These are phyloP conservation scores for Meliscaeva auricollis DNA, from an alignment of 2,888 invertebrate genomes.

Conservation along the genomic window DNA sequence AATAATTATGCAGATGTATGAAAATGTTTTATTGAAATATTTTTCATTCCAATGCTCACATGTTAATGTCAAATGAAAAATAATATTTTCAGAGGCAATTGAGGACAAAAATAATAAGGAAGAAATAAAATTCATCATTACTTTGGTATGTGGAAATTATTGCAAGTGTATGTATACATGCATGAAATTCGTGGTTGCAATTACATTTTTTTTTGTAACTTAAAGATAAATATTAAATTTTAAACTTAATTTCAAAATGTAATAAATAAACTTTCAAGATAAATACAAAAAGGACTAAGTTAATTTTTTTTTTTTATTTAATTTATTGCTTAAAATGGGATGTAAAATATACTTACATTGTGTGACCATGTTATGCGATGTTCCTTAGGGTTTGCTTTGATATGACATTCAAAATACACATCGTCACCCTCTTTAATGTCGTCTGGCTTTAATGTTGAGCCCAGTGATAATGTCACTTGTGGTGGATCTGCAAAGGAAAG, in stretches of 20 bases:
- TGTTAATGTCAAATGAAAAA: conserved; percentile 35
- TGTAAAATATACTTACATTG: conserved; percentile 86
- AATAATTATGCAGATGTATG: conserved; percentile 12
- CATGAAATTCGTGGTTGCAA: background rate
- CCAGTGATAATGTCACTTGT: conserved; percentile 89
- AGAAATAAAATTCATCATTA: background rate
- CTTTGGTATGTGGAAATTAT: too few relatives aligned
- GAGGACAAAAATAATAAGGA: conserved; percentile 21
- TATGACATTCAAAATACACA: conserved; percentile 92
- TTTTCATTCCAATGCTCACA: conserved; percentile 26
- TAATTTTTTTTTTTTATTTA: conserved; percentile 1
- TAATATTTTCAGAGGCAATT: conserved; percentile 28
- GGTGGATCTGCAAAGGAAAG: conserved; percentile 88
- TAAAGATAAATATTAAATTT: too few relatives aligned
- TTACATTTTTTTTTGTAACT: background rate
- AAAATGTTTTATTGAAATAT: conserved; percentile 31
- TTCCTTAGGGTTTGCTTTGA: conserved; percentile 90
- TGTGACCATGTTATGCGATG: conserved; percentile 91
- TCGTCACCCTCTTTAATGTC: conserved; percentile 93
- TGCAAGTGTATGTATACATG: background rate
- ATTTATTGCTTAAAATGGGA: background rate
- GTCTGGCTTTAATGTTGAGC: conserved; percentile 90
- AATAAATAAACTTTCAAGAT: background rate
- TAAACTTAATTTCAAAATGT: background rate
- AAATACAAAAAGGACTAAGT: background rate